A percentile compares a stretch with the other conserved stretches of the same genome.
phyloP scores from a whole-genome alignment of 2,113 vertebrate genomes.

The Recurvirostra avosetta region DNA sequence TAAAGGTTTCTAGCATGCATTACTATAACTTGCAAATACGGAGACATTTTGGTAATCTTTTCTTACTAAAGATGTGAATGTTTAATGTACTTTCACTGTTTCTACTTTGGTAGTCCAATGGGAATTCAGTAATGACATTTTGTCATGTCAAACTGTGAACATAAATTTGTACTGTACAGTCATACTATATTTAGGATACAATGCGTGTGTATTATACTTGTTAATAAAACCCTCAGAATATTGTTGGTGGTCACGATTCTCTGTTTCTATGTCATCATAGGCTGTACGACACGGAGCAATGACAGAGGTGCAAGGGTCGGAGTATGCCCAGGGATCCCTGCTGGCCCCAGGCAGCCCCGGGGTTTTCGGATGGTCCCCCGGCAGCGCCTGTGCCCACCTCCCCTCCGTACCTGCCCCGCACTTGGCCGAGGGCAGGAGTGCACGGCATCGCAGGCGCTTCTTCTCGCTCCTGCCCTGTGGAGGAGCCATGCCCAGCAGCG shows the following conservation, averaged over 20 bases:
- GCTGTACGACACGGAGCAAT: neutral
- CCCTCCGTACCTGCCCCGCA: no score
- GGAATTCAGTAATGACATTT: slow-evolving; percentile 87
- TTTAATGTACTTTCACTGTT: slow-evolving; percentile 81
- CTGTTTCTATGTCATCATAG: neutral
- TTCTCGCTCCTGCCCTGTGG: no score
- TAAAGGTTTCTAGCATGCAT: slow-evolving; percentile 88
- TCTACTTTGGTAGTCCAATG: slow-evolving; percentile 86
- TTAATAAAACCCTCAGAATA: slow-evolving; percentile 86
- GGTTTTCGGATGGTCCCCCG: no score
- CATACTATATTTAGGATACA: slow-evolving; percentile 74
- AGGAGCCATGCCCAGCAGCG: no score
- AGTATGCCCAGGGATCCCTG: neutral
- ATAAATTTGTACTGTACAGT: slow-evolving; percentile 88
- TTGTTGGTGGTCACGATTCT: neutral
- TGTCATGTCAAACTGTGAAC: slow-evolving; percentile 94
- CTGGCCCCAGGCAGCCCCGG: neutral
- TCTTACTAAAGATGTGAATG: slow-evolving; percentile 85
- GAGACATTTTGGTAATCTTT: slow-evolving; percentile 83
- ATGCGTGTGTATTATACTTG: slow-evolving; percentile 80
- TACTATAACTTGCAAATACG: slow-evolving; percentile 75
- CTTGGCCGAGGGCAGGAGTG: no score
- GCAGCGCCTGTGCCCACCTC: no score
- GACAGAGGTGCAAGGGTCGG: accelerated
- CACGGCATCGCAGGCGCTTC: no score